phyloP scores from a whole-genome alignment of 1,140 invertebrate species.

The Drosophila obscura region DNA sequence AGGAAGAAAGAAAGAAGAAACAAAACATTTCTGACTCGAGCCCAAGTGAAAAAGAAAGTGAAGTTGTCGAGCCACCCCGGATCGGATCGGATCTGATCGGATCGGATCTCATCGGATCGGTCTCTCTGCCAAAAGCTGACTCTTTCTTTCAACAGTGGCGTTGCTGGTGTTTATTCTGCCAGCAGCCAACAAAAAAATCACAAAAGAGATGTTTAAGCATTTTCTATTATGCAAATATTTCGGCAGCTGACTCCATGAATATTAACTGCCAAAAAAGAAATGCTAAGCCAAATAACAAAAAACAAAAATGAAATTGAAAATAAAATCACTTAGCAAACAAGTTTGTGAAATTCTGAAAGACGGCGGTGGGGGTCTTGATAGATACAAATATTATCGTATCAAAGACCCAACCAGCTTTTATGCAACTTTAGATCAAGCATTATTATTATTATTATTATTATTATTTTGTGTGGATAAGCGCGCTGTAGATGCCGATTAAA shows the following conservation, averaged over 20 bases:
- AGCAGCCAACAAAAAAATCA: slow-evolving; percentile 22
- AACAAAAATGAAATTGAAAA: slow-evolving; percentile 20
- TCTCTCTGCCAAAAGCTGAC: not conserved
- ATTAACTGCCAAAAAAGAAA: slow-evolving; percentile 11
- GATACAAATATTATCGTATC: not conserved
- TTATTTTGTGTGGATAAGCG: too few species aligned
- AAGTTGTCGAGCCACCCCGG: slow-evolving; percentile 32
- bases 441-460: too few species aligned
- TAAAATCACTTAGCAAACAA: slow-evolving; percentile 3
- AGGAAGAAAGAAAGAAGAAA: slow-evolving; percentile 16
- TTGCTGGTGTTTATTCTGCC: slow-evolving; percentile 27
- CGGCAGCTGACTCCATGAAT: slow-evolving; percentile 25
- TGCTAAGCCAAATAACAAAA: not conserved
- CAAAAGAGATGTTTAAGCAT: slow-evolving; percentile 32
- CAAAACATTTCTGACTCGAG: slow-evolving; percentile 18
- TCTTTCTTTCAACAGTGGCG: slow-evolving; percentile 16
- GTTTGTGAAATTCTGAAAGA: not conserved
- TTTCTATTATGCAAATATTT: slow-evolving; percentile 62
- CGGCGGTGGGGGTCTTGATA: not conserved
- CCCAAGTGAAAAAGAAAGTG: slow-evolving; percentile 68
- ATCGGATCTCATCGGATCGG: too few species aligned
- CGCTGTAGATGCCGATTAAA: too few species aligned
- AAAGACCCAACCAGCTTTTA: not conserved
- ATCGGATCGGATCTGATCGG: too few species aligned
- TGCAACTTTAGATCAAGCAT: not conserved